Percentiles rank a stretch among this genome's conserved stretches.
Conservation (phyloP, 2,113 vertebrate species). For the Alligator sinensis region DNA sequence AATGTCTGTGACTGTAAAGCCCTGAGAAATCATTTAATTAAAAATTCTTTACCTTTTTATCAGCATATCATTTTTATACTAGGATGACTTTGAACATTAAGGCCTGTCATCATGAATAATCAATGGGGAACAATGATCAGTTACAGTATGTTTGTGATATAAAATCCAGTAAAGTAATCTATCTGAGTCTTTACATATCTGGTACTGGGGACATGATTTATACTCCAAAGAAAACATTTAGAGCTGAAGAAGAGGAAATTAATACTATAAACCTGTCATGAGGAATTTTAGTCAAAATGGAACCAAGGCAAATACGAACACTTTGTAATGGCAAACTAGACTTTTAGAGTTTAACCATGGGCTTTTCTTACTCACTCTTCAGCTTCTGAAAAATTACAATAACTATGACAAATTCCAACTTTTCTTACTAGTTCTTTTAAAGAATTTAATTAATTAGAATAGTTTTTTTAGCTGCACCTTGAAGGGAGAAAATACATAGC, state of each 20-base stretch:
- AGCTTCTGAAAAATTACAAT: background rate
- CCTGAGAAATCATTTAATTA: constrained; percentile 58
- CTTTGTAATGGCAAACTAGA: constrained; percentile 17
- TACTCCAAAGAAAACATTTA: constrained; percentile 73
- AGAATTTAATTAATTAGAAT: constrained; percentile 6
- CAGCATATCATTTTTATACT: constrained; percentile 34
- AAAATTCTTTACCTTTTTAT: constrained; percentile 55
- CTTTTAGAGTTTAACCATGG: constrained; percentile 29
- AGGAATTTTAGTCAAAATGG: constrained; percentile 76
- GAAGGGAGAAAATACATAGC: background rate
- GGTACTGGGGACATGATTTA: constrained; percentile 72
- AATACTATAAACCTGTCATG: constrained; percentile 81
- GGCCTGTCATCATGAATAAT: background rate
- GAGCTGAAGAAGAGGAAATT: constrained; percentile 73
- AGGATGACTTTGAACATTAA: constrained; percentile 10
- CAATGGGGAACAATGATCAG: background rate
- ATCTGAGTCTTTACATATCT: constrained; percentile 11
- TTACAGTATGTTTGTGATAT: background rate
- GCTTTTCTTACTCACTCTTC: constrained; percentile 30
- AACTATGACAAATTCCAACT: background rate
- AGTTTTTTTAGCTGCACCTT: background rate
- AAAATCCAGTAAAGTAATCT: constrained; percentile 33
- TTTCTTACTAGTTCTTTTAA: background rate
- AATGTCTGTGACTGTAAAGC: constrained; percentile 23
- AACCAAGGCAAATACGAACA: constrained; percentile 53